Percentiles rank a stretch among this genome's conserved stretches.
These are phyloP conservation scores for Andrena hattorfiana DNA, from an alignment of 2,888 invertebrate genomes.

Conservation along the genomic window DNA sequence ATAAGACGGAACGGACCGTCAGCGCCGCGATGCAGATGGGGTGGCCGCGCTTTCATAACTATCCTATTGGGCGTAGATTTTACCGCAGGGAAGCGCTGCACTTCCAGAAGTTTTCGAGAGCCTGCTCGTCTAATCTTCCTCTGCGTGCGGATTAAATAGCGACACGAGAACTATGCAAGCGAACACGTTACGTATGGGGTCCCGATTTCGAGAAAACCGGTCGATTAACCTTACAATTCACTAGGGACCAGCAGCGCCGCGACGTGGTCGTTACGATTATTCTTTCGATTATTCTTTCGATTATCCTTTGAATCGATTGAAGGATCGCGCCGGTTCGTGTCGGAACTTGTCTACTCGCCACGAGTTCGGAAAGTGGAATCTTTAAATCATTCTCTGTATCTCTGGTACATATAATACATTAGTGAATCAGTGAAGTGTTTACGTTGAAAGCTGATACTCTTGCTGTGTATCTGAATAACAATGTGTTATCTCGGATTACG, in stretches of 20 bases:
- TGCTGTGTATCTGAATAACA: no score
- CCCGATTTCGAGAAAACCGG: neutral
- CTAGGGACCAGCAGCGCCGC: neutral
- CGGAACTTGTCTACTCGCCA: no score
- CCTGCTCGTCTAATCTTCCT: conserved; percentile 6
- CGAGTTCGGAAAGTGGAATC: no score
- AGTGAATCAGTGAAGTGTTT: no score
- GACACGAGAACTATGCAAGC: neutral
- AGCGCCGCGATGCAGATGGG: neutral
- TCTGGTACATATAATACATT: no score
- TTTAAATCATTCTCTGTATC: no score
- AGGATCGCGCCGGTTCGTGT: no score
- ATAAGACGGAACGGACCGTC: neutral
- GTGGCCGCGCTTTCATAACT: neutral
- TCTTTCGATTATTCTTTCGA: neutral
- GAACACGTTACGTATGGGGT: neutral
- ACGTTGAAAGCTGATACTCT: no score
- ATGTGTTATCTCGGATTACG: no score
- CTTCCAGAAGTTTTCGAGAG: neutral
- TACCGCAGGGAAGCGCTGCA: neutral
- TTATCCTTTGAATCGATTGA: neutral
- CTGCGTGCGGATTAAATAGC: neutral
- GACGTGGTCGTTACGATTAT: neutral
- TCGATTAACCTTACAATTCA: neutral
- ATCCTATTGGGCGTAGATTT: neutral